Percentiles rank a stretch among this genome's conserved stretches.
phyloP scores from a whole-genome alignment of 2,113 vertebrate species.

The Otocyon megalotis region DNA sequence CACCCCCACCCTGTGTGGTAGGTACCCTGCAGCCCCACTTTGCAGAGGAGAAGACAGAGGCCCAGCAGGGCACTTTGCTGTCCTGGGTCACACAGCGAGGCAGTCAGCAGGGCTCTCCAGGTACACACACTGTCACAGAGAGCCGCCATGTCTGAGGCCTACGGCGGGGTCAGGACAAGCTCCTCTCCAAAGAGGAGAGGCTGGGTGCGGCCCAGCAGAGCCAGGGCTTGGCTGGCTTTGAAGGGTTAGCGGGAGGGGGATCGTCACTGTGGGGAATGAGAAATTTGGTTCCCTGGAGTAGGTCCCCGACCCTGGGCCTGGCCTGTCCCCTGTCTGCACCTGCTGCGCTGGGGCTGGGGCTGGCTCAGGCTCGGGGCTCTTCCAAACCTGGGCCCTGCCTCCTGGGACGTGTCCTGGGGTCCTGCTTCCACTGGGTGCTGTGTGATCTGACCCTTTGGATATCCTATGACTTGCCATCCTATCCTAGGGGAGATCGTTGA shows the following conservation, averaged over 20 bases:
- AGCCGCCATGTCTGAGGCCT: rapidly evolving
- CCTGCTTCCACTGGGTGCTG: rapidly evolving
- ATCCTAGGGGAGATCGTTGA: rapidly evolving
- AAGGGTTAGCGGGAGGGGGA: rapidly evolving
- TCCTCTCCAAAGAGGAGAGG: no score
- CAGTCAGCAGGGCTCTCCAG: rapidly evolving
- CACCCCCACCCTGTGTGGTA: rapidly evolving
- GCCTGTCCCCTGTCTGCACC: neutral
- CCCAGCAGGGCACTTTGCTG: neutral
- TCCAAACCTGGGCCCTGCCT: rapidly evolving
- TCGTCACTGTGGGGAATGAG: neutral
- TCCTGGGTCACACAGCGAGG: neutral
- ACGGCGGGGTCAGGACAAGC: rapidly evolving
- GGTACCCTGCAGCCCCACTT: neutral
- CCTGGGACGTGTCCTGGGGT: rapidly evolving
- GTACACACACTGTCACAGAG: rapidly evolving
- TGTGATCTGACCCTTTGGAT: neutral
- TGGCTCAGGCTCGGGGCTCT: neutral
- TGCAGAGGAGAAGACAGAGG: neutral
- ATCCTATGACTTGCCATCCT: neutral
- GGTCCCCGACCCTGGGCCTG: neutral
- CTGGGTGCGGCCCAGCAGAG: rapidly evolving
- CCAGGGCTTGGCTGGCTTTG: neutral
- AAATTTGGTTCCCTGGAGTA: neutral
- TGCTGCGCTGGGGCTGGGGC: rapidly evolving